phyloP scores from a whole-genome alignment of 2,888 invertebrate genomes.

The Campoplex capitator region DNA sequence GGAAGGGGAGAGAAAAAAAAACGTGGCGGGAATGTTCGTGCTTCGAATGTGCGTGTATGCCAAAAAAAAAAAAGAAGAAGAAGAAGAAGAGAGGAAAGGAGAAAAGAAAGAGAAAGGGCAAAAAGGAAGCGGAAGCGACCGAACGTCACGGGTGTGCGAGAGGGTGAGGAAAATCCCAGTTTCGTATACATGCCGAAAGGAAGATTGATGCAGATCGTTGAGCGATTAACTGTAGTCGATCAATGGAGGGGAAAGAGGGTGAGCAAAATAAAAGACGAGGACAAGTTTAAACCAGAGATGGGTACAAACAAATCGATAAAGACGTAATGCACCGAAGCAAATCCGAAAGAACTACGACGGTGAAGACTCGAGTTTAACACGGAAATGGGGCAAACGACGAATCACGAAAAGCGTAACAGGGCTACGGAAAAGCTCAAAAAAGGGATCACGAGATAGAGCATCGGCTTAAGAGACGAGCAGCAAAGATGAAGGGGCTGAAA shows the following conservation, averaged over 20 bases:
- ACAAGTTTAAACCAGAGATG: constrained; percentile 10
- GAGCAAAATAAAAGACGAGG: constrained; percentile 1
- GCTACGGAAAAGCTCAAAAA: constrained; percentile 1
- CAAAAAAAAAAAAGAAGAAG: not conserved
- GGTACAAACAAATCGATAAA: constrained; percentile 27
- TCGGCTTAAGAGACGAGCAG: constrained; percentile 1
- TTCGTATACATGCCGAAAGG: constrained; percentile 24
- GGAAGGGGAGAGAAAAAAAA: not conserved
- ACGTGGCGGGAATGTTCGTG: constrained; percentile 6
- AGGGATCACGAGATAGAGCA: constrained; percentile 5
- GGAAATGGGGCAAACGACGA: not conserved
- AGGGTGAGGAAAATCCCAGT: constrained; percentile 13
- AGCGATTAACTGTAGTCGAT: constrained; percentile 31
- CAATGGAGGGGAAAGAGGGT: not conserved
- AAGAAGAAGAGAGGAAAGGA: not conserved
- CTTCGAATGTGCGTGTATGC: constrained; percentile 8
- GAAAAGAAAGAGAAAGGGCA: not conserved
- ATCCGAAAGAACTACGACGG: not conserved
- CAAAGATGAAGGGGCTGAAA: not conserved
- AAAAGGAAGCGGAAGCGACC: constrained; percentile 19
- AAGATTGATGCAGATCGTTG: constrained; percentile 53
- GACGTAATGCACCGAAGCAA: constrained; percentile 5
- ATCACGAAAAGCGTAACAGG: not conserved
- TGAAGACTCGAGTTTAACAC: not conserved
- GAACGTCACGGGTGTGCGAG: not conserved